Evolutionary conservation across 1,140 invertebrate genomes (phyloP).

Genomic region (Scylla paramamosain): DNA sequence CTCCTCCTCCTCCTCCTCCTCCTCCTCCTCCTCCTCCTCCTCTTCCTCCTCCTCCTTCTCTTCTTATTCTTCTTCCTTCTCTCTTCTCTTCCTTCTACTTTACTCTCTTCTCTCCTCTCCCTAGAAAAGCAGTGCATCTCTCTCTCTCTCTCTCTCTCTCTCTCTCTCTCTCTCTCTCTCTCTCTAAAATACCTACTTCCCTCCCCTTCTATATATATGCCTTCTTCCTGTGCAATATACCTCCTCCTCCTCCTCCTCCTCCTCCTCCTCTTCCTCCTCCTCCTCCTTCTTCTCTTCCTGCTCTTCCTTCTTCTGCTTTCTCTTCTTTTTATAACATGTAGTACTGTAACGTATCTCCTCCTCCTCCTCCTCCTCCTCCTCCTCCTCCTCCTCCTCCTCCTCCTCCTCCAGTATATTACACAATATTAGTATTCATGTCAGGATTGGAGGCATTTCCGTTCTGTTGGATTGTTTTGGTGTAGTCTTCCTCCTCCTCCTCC

Average conservation of each 20-base stretch:
- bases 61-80: background rate
- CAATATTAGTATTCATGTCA: background rate
- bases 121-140: background rate
- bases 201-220: too few species aligned
- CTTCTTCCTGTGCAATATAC: background rate
- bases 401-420: background rate
- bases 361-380: conserved; percentile 13
- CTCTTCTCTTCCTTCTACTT: background rate
- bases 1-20: background rate
- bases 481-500: background rate
- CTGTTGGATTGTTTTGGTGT: background rate
- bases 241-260: background rate
- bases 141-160: background rate
- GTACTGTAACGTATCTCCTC: too few species aligned
- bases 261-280: too few species aligned
- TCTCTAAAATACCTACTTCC: background rate
- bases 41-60: background rate
- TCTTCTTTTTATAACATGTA: too few species aligned
- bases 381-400: background rate
- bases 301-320: conserved; percentile 14
- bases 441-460: background rate
- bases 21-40: background rate
- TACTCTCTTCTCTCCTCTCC: background rate
- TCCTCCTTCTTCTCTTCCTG: too few species aligned
- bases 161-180: too few species aligned